These are phyloP conservation scores for Leptopterna dolabrata DNA, from an alignment of 2,888 invertebrate species.

Conservation along the genomic window DNA sequence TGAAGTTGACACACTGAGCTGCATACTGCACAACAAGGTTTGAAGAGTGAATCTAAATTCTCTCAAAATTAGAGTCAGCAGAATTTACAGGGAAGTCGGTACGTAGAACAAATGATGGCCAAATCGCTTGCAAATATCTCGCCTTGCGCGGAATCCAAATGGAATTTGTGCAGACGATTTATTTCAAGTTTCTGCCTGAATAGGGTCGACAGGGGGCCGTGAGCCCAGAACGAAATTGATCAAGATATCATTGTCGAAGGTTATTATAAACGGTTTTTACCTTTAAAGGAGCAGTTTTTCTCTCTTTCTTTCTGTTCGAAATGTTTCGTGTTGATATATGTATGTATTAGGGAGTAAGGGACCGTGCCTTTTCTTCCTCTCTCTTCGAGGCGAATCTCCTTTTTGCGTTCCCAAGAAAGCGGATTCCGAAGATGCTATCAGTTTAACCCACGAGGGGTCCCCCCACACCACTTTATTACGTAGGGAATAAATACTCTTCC, in stretches of 20 bases:
- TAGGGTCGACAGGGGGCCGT: background rate
- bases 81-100: background rate
- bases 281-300: background rate
- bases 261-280: background rate
- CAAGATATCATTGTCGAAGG: conserved; percentile 30
- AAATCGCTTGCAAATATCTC: background rate
- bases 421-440: conserved; percentile 47
- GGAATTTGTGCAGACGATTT: background rate
- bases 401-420: conserved; percentile 43
- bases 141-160: background rate
- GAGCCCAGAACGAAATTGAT: conserved; percentile 1
- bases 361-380: conserved; percentile 2
- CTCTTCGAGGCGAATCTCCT: background rate
- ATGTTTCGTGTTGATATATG: background rate
- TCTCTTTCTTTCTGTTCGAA: background rate
- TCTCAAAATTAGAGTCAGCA: background rate
- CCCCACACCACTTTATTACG: conserved; percentile 50
- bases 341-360: conserved; percentile 17
- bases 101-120: background rate
- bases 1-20: too few species aligned
- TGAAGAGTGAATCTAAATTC: too few species aligned
- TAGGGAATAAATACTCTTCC: conserved; percentile 41
- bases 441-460: background rate
- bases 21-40: too few species aligned
- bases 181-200: background rate